phyloP scores from a whole-genome alignment of 1,140 invertebrate genomes.

The Brachionus rotundiformis region DNA sequence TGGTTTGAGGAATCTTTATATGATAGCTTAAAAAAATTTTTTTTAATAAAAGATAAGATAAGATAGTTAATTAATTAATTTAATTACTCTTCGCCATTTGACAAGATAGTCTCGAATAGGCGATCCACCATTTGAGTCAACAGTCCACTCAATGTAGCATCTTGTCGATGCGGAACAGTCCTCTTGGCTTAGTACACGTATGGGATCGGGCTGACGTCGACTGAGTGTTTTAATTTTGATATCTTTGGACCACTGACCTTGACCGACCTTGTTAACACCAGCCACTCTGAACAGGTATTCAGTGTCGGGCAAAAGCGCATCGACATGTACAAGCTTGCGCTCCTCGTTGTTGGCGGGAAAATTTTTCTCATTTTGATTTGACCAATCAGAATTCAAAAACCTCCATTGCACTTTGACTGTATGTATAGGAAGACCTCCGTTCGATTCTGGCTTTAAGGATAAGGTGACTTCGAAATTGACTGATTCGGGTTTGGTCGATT shows the following conservation, averaged over 20 bases:
- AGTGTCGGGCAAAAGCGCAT: neutral
- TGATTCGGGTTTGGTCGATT: neutral
- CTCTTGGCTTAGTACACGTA: conserved; percentile 18
- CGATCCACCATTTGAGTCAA: conserved; percentile 27
- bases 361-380: conserved; percentile 30
- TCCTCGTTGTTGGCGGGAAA: neutral
- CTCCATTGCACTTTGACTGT: conserved; percentile 29
- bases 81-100: conserved; percentile 41
- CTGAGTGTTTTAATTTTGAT: neutral
- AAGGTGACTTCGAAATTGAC: conserved; percentile 2
- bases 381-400: conserved; percentile 36
- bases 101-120: conserved; percentile 18
- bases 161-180: conserved; percentile 6
- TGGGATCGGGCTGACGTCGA: conserved; percentile 1
- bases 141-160: conserved; percentile 36
- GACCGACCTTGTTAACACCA: conserved; percentile 33
- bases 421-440: conserved; percentile 26
- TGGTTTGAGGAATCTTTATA: conserved; percentile 33
- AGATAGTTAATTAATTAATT: too few species aligned
- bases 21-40: conserved; percentile 25
- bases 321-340: neutral
- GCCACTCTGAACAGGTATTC: conserved; percentile 35
- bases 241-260: neutral
- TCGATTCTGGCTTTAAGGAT: neutral
- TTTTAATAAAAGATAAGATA: neutral